Evolutionary conservation across 2,797 vertebrate species (phyloP).

Genomic region (Pseudochirops cupreus): DNA sequence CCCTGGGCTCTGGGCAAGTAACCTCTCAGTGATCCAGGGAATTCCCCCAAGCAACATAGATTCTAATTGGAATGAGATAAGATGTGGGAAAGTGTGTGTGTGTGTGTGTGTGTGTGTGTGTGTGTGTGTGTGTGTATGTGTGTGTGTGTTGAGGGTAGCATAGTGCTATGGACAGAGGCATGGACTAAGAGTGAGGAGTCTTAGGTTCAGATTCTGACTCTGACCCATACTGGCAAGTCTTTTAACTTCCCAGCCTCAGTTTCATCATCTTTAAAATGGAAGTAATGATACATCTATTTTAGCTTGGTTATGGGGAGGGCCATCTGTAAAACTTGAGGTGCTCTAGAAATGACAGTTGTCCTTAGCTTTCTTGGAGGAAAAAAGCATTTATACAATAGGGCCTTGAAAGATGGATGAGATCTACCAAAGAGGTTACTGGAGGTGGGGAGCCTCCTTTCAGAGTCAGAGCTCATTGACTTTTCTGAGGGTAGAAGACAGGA

Average conservation of each 20-base stretch:
- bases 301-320: background rate
- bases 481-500: background rate
- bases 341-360: background rate
- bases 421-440: background rate
- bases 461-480: background rate
- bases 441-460: background rate
- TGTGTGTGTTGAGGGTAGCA: background rate
- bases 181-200: background rate
- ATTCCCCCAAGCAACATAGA: background rate
- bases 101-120: too few species aligned
- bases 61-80: background rate
- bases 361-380: background rate
- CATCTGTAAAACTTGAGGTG: background rate
- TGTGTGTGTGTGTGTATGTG: too few species aligned
- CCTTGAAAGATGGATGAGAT: background rate
- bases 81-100: background rate
- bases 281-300: background rate
- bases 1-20: background rate
- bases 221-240: background rate
- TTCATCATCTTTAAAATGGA: background rate
- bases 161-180: background rate
- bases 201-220: background rate
- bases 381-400: background rate
- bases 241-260: background rate
- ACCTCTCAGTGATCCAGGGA: background rate